These are phyloP conservation scores for Plusia festucae DNA, from an alignment of 2,888 invertebrate species.

Conservation along the genomic window DNA sequence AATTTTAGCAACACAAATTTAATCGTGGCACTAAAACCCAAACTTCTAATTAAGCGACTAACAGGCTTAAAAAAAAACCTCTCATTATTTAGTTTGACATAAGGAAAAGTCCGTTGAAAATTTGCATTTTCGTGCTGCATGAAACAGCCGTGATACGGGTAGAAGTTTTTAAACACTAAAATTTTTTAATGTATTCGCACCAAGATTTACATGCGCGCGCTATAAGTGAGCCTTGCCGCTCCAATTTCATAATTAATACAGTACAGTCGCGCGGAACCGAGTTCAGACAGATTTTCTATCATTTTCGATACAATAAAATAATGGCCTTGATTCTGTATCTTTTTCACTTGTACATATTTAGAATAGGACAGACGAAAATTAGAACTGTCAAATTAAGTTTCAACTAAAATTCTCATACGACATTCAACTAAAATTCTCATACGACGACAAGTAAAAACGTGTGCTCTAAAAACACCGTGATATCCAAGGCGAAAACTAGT, in stretches of 20 bases:
- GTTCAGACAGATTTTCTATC: slow-evolving; percentile 29
- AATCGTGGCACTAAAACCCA: slow-evolving; percentile 46
- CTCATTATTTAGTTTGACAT: slow-evolving; percentile 78
- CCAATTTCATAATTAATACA: slow-evolving; percentile 68
- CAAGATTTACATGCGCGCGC: slow-evolving; percentile 72
- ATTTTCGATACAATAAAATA: too few relatives aligned
- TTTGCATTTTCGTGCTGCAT: slow-evolving; percentile 87
- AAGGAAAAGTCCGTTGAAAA: slow-evolving; percentile 72
- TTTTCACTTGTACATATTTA: too few relatives aligned
- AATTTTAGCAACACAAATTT: slow-evolving; percentile 37
- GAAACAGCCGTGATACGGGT: slow-evolving; percentile 77
- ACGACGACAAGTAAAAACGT: too few relatives aligned
- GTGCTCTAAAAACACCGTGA: too few relatives aligned
- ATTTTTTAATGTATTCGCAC: slow-evolving; percentile 83
- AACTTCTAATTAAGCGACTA: slow-evolving; percentile 60
- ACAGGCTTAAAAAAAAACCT: slow-evolving; percentile 60
- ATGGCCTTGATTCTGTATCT: too few relatives aligned
- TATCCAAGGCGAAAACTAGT: too few relatives aligned
- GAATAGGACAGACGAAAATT: too few relatives aligned
- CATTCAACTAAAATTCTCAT: too few relatives aligned
- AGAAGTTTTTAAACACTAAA: slow-evolving; percentile 72
- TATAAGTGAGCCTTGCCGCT: slow-evolving; percentile 52
- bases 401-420: too few relatives aligned
- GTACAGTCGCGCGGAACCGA: slow-evolving; percentile 46
- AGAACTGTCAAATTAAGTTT: too few relatives aligned